Conservation (phyloP, 2,797 vertebrate genomes). For the Eospalax fontanierii region DNA sequence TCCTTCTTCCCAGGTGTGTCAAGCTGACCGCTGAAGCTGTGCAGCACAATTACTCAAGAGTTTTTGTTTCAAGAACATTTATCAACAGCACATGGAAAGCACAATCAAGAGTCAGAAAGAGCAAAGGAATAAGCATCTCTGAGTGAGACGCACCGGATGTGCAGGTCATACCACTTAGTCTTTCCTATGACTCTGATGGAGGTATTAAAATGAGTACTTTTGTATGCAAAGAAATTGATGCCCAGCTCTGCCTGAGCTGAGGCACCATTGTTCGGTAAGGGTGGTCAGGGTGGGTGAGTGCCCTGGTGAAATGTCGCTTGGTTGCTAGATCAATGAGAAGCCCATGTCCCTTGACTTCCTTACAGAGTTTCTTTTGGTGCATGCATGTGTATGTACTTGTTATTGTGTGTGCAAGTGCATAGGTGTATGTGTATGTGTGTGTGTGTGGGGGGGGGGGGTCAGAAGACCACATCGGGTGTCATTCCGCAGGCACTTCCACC, state of each 20-base stretch:
- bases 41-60: background rate
- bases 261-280: background rate
- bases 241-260: background rate
- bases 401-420: too few species aligned
- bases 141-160: background rate
- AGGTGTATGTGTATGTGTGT: too few species aligned
- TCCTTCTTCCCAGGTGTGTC: too few species aligned
- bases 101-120: background rate
- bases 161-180: background rate
- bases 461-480: background rate
- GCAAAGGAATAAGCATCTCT: background rate
- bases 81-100: background rate
- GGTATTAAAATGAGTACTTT: background rate
- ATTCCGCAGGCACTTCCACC: background rate
- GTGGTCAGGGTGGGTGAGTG: background rate
- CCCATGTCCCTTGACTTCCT: background rate
- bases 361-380: background rate
- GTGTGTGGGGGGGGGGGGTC: too few species aligned
- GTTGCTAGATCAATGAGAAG: background rate
- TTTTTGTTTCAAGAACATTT: background rate
- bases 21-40: too few species aligned
- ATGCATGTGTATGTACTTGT: too few species aligned
- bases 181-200: background rate
- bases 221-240: background rate
- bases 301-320: background rate